Evolutionary conservation across 2,797 vertebrate species (phyloP).

Genomic region (Myioborus melanocephalus): DNA sequence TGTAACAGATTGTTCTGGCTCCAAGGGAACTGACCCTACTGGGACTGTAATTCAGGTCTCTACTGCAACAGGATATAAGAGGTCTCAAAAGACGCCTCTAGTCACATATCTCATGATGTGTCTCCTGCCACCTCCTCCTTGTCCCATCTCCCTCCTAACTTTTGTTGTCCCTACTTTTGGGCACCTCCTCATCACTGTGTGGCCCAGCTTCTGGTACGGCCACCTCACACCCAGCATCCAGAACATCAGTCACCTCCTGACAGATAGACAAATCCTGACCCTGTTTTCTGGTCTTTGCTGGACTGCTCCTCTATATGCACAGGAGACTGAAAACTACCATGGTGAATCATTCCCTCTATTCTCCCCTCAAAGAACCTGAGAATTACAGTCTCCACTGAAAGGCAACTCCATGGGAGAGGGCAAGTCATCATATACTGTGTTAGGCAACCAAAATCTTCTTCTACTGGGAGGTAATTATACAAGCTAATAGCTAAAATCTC

Average conservation of each 20-base stretch:
- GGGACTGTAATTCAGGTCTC: background rate
- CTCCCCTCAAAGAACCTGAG: background rate
- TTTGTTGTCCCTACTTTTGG: background rate
- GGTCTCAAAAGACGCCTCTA: background rate
- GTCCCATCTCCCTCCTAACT: background rate
- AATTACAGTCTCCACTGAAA: background rate
- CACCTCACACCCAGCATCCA: background rate
- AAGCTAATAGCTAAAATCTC: background rate
- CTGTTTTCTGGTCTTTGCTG: background rate
- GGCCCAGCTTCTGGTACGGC: background rate
- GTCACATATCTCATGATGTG: fast-evolving
- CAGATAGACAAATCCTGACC: background rate
- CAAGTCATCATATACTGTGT: background rate
- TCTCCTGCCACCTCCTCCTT: background rate
- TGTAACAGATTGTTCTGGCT: background rate
- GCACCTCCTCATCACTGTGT: background rate
- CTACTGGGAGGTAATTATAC: background rate
- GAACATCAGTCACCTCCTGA: background rate
- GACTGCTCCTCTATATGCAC: fast-evolving
- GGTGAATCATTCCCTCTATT: fast-evolving
- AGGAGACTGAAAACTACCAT: background rate
- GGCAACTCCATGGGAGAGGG: background rate
- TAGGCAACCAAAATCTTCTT: background rate
- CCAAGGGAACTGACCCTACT: background rate
- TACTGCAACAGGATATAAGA: background rate